phyloP scores from a whole-genome alignment of 2,113 vertebrate species.

The Nycticorax nycticorax region DNA sequence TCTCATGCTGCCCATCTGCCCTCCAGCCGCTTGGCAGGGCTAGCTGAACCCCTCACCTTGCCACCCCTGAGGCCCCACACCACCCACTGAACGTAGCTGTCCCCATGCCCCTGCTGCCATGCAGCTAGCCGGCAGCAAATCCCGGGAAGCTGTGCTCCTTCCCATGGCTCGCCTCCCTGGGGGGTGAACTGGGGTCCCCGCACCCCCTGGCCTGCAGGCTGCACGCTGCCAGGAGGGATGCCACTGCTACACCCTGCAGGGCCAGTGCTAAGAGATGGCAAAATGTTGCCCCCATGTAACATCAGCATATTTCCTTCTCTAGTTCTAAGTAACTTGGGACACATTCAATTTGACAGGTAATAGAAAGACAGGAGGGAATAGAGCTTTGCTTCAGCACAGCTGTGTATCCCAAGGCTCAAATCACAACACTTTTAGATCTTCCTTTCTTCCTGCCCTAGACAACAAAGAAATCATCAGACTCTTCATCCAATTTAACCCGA shows the following conservation, averaged over 20 bases:
- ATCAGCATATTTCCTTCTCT: background rate
- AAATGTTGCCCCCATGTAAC: background rate
- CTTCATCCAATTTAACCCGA: background rate
- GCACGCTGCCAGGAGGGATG: background rate
- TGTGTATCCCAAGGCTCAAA: background rate
- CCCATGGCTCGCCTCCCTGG: background rate
- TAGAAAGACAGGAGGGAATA: background rate
- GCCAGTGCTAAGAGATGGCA: background rate
- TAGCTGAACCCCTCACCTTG: background rate
- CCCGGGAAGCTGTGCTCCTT: background rate
- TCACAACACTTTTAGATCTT: background rate
- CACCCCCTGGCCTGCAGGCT: background rate
- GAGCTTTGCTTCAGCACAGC: background rate
- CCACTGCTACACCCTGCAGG: background rate
- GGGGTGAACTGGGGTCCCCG: background rate
- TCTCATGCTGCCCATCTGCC: background rate
- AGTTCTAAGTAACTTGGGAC: background rate
- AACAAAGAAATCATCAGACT: background rate
- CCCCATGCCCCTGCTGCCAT: background rate
- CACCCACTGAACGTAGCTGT: background rate
- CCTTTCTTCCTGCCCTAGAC: background rate
- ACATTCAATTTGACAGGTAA: background rate
- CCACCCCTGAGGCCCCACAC: background rate
- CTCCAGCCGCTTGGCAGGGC: background rate
- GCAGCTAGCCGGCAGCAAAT: background rate